phyloP scores from a whole-genome alignment of 2,888 invertebrate species.

The Agonopterix arenella region DNA sequence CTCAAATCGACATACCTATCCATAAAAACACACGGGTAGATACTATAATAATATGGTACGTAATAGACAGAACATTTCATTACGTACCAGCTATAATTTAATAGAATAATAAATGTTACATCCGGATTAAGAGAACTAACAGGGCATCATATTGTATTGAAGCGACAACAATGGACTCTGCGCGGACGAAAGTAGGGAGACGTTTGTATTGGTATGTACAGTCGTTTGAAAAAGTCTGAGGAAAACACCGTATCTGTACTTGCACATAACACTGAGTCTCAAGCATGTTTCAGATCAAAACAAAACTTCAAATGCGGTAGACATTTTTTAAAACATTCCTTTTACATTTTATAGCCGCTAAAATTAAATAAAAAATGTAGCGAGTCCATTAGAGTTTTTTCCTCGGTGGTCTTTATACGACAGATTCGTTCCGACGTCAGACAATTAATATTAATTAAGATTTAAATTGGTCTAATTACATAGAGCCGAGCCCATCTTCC shows the following conservation, averaged over 20 bases:
- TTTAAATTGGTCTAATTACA: conserved; percentile 77
- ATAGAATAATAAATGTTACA: conserved; percentile 72
- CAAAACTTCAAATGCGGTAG: too few species aligned
- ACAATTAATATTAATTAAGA: conserved; percentile 78
- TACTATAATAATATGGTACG: background rate
- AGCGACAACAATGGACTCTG: conserved; percentile 55
- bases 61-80: conserved; percentile 15
- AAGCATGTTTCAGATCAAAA: too few species aligned
- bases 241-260: too few species aligned
- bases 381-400: conserved; percentile 37
- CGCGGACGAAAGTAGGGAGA: conserved; percentile 38
- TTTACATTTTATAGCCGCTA: background rate
- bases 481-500: conserved; percentile 65
- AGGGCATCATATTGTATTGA: conserved; percentile 60
- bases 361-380: conserved; percentile 32
- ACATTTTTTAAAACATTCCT: too few species aligned
- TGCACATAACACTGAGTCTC: too few species aligned
- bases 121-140: conserved; percentile 68
- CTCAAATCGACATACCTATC: background rate
- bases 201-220: background rate
- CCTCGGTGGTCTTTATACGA: conserved; percentile 58
- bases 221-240: too few species aligned
- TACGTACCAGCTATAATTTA: conserved; percentile 39
- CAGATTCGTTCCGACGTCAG: conserved; percentile 72
- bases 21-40: background rate